Evolutionary conservation across 2,888 invertebrate genomes (phyloP), one percentile per base, ranked within the genome.

Genomic region (Macaria liturata): DNA sequence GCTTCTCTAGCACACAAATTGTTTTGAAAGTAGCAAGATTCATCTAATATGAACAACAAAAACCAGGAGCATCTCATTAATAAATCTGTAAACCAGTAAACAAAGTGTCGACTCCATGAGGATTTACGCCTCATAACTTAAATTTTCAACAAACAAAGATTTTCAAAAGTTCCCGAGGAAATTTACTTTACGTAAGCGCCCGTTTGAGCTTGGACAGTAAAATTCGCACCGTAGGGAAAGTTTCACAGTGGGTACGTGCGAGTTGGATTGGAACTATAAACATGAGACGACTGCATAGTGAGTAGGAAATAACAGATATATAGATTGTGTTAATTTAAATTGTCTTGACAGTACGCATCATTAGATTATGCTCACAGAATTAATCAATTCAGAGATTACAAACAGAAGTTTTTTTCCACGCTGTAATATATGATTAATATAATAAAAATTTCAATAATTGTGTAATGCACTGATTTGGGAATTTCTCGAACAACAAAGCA

Each of bases 201-300:
- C 34, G 31, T 32, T 58, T 1, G 42, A 49, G 44, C 9, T 49
- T 46, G 46, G 49, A 40, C 46, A 46, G 45, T 51, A 51, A 50
- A 51, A 54, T 54, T 60, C 57, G 48, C 34, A 49, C 49, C 52
- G 54, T 54, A 45, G 62, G 57, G 59, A 67, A 66, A 65, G 65
- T 62, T 59, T 52, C 64, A 64, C 56, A 8, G 9, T 9, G 42
- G n/a, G 39, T 65, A 65, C 46, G 58, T 49, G 49, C 40, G 46
- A 49, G 43, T 32, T 42, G 43, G n/a, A n/a, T n/a, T 46, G 46
- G 44, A 45, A 42, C 42, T 49, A 37, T 53, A 57, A 46, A 51
- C 45, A 49, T 20, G 31, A 47, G 44, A 3, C 8, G 9, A 30
- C 30, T 7, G 49, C 8, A 42, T n/a, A 42, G 4, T 42, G 42